Evolutionary conservation across 2,888 invertebrate species (phyloP).

Genomic region (Coecobrya sp.): DNA sequence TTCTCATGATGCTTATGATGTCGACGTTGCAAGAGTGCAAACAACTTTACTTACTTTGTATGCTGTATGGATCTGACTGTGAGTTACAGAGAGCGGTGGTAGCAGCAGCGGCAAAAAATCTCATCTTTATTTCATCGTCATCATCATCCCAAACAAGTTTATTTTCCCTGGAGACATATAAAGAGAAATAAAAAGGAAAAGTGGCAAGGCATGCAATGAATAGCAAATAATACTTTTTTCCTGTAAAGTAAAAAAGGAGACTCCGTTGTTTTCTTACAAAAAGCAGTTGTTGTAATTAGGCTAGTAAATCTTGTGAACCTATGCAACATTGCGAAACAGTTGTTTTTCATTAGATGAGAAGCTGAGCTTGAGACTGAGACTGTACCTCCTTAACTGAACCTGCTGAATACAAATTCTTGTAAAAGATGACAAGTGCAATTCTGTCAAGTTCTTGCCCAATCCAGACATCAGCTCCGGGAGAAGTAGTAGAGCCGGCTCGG

Average conservation of each 20-base stretch:
- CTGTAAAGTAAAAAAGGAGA: not conserved
- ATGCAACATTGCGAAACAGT: not conserved
- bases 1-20: constrained; percentile 30
- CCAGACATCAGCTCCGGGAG: constrained; percentile 60
- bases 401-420: not conserved
- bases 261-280: not conserved
- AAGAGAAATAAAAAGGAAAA: constrained; percentile 52
- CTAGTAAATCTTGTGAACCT: not conserved
- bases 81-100: not conserved
- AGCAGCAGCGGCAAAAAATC: constrained; percentile 34
- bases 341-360: not conserved
- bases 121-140: constrained; percentile 43
- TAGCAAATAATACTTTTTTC: constrained; percentile 15
- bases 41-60: constrained; percentile 19
- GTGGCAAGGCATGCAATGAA: constrained; percentile 46
- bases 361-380: not conserved
- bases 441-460: constrained; percentile 77
- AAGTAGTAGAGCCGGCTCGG: constrained; percentile 31
- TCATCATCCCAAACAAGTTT: constrained; percentile 30
- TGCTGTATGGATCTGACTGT: not conserved
- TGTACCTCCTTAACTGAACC: not conserved
- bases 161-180: constrained; percentile 41
- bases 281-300: not conserved
- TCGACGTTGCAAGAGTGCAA: constrained; percentile 33
- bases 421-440: constrained; percentile 79